These are phyloP conservation scores for Apodemus speciosus DNA, from an alignment of 2,113 vertebrate species.

Conservation along the genomic window DNA sequence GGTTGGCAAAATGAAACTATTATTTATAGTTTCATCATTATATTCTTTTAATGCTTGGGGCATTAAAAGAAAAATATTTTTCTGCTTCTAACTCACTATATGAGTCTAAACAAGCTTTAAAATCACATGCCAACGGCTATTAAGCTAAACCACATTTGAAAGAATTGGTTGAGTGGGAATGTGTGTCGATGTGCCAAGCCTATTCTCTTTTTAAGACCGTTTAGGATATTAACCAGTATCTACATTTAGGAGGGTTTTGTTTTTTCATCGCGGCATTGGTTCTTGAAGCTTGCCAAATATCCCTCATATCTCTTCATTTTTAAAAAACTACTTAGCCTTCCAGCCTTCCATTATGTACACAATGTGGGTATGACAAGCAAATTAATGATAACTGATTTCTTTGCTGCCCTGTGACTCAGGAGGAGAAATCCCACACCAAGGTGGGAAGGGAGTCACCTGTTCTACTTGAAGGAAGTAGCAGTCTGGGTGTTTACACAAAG, in stretches of 20 bases:
- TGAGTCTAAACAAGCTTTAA: slow-evolving; percentile 48
- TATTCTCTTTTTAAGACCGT: slow-evolving; percentile 29
- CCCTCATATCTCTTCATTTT: background rate
- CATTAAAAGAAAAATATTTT: slow-evolving; percentile 40
- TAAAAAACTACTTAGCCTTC: background rate
- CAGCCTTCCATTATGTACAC: background rate
- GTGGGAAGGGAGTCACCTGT: background rate
- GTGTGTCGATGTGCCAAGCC: slow-evolving; percentile 13
- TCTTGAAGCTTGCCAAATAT: slow-evolving; percentile 27
- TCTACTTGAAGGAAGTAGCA: background rate
- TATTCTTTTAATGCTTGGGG: too few species aligned
- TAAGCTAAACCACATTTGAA: slow-evolving; percentile 58
- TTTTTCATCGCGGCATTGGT: background rate
- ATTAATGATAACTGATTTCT: background rate
- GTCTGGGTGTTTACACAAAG: background rate
- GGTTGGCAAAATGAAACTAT: background rate
- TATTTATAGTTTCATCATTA: too few species aligned
- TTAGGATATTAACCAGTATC: slow-evolving; percentile 31
- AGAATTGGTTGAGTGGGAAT: slow-evolving; percentile 5
- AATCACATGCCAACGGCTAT: slow-evolving; percentile 60
- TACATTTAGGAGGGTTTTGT: slow-evolving; percentile 7
- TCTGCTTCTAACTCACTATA: slow-evolving; percentile 5
- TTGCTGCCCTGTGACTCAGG: background rate
- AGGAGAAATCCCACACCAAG: background rate
- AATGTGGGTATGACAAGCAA: background rate